A percentile compares a stretch with the other conserved stretches of the same genome.
These are phyloP conservation scores for Tricholauxania praeusta DNA, from an alignment of 2,888 invertebrate species.

Conservation along the genomic window DNA sequence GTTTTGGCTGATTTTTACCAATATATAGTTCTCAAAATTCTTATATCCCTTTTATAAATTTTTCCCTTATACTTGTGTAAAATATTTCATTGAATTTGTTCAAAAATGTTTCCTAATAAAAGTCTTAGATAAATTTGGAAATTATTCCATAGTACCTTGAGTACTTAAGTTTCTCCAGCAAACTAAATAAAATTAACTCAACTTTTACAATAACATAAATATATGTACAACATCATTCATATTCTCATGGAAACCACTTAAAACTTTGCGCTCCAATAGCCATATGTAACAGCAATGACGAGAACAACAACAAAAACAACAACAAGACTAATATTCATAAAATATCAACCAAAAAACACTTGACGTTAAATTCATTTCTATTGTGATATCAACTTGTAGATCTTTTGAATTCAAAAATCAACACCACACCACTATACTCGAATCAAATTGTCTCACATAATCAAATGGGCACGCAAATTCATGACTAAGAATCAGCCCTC, in stretches of 20 bases:
- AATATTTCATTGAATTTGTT: no score
- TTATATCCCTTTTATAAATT: no score
- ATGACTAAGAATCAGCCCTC: background rate
- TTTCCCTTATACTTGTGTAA: no score
- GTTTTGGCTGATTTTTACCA: no score
- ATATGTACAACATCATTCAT: background rate
- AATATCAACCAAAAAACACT: conserved; percentile 9
- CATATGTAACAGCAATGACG: conserved; percentile 9
- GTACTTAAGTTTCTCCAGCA: conserved; percentile 33
- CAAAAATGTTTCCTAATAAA: no score
- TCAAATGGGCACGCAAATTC: background rate
- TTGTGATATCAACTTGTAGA: conserved; percentile 9
- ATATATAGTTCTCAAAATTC: no score
- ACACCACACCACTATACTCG: background rate
- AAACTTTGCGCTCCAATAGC: conserved; percentile 40
- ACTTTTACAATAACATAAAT: background rate
- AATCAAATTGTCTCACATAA: background rate
- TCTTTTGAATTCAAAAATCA: background rate
- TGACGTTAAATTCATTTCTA: background rate
- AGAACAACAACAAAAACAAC: conserved; percentile 11
- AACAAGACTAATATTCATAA: conserved; percentile 9
- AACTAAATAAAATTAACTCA: conserved; percentile 21
- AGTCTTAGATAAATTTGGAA: no score
- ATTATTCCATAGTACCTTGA: no score
- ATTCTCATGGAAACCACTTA: conserved; percentile 38